These are phyloP conservation scores for Metellina segmentata DNA, from an alignment of 2,888 invertebrate species.

Conservation along the genomic window DNA sequence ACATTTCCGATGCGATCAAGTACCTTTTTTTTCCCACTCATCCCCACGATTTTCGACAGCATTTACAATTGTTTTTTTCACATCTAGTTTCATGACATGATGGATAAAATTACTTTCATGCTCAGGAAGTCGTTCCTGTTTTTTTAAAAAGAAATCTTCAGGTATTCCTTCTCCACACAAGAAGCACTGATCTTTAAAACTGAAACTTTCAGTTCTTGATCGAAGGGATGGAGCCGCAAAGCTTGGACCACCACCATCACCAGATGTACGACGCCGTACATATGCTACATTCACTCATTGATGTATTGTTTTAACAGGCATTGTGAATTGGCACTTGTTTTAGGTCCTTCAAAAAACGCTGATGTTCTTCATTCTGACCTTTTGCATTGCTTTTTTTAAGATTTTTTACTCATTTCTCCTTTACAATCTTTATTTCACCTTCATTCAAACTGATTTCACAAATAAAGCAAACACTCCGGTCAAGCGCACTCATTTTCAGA, in stretches of 20 bases:
- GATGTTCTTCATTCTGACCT: background rate
- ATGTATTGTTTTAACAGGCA: background rate
- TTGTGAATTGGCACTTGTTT: background rate
- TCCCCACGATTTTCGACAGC: background rate
- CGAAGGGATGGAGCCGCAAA: rapidly evolving
- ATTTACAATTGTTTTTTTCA: background rate
- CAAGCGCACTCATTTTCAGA: no score
- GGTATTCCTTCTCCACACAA: background rate
- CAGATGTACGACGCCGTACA: no score
- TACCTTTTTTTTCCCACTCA: background rate
- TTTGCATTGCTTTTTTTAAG: background rate
- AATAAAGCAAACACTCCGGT: background rate
- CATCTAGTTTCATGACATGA: background rate
- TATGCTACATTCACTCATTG: background rate
- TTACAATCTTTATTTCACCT: background rate
- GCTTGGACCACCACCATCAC: background rate
- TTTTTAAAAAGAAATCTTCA: background rate
- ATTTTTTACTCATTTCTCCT: background rate
- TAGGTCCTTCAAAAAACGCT: background rate
- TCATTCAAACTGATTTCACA: background rate
- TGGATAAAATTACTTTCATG: background rate
- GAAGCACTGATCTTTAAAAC: background rate
- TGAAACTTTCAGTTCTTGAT: background rate
- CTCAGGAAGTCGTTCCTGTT: background rate
- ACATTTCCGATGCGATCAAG: background rate